These are phyloP conservation scores for Scolanthus callimorphus DNA, from an alignment of 92 coral and sea anemone genomes.

Conservation along the genomic window DNA sequence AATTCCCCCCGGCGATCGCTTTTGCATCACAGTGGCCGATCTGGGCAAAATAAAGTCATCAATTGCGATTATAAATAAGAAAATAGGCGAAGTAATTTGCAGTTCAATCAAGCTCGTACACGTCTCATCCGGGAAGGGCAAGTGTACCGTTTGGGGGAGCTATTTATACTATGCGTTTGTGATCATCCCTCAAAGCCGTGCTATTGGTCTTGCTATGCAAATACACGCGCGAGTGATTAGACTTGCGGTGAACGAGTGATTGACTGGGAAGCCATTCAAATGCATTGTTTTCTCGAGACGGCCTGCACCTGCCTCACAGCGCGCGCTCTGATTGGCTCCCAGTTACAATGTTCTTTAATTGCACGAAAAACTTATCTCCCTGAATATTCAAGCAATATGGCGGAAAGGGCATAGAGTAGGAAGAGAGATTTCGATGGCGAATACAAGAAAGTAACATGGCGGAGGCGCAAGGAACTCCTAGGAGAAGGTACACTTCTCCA, in stretches of 20 bases:
- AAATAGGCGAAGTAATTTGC: not conserved
- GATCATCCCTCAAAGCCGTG: slow-evolving; percentile 7
- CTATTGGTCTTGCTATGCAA: slow-evolving; percentile 47
- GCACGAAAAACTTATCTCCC: slow-evolving; percentile 68
- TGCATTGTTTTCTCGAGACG: slow-evolving; percentile 61
- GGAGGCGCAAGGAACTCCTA: slow-evolving; percentile 65
- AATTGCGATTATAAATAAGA: not conserved
- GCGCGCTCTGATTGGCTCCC: slow-evolving; percentile 45
- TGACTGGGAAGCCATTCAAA: slow-evolving; percentile 71
- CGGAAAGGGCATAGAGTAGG: slow-evolving; percentile 64
- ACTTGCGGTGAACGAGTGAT: slow-evolving; percentile 73
- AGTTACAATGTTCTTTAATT: slow-evolving; percentile 74
- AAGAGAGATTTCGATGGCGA: slow-evolving; percentile 31
- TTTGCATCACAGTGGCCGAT: no score
- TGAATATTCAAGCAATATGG: slow-evolving; percentile 86
- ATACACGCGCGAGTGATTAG: slow-evolving; percentile 52
- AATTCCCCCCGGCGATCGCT: no score
- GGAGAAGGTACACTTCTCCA: slow-evolving; percentile 42
- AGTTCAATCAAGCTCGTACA: not conserved
- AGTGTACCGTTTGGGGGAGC: no score
- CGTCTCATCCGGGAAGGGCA: not conserved
- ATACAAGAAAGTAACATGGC: slow-evolving; percentile 63
- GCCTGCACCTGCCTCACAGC: slow-evolving; percentile 61
- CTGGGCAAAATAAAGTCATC: not conserved
- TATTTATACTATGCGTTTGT: slow-evolving; percentile 31